Evolutionary conservation across 2,797 vertebrate species (phyloP).

Genomic region (Cynodonichthys magdalenae): DNA sequence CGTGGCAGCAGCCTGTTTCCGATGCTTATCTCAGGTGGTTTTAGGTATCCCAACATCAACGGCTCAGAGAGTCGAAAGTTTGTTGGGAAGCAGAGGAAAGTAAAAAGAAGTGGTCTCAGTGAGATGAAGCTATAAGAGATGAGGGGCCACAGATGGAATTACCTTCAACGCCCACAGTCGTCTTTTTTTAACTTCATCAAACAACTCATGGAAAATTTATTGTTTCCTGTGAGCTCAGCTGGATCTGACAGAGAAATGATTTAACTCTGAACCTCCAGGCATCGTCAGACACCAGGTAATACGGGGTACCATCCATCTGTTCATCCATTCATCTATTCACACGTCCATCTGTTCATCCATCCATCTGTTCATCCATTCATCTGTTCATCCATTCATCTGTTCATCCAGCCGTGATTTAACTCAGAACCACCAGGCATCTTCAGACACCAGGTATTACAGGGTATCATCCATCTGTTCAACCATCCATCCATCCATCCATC

Average conservation of each 20-base stretch:
- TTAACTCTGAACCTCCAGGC: slow-evolving; percentile 49
- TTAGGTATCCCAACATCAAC: slow-evolving; percentile 47
- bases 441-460: too few relatives aligned
- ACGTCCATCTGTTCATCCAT: too few relatives aligned
- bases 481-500: too few relatives aligned
- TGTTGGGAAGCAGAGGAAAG: slow-evolving; percentile 47
- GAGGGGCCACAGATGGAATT: slow-evolving; percentile 49
- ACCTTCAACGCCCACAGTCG: slow-evolving; percentile 46
- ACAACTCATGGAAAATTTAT: slow-evolving; percentile 31
- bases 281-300: slow-evolving; percentile 21
- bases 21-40: slow-evolving; percentile 83
- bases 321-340: too few relatives aligned
- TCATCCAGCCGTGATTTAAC: too few relatives aligned
- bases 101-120: slow-evolving; percentile 36
- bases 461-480: too few relatives aligned
- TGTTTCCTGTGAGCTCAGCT: slow-evolving; percentile 44
- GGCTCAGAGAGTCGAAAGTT: slow-evolving; percentile 55
- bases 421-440: too few relatives aligned
- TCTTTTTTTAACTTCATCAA: slow-evolving; percentile 51
- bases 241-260: slow-evolving; percentile 46
- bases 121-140: slow-evolving; percentile 25
- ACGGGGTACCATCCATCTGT: slow-evolving; percentile 2
- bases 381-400: too few relatives aligned
- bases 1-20: slow-evolving; percentile 80
- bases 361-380: too few relatives aligned